These are phyloP conservation scores for Callipepla squamata DNA, from an alignment of 2,113 vertebrate species.

Conservation along the genomic window DNA sequence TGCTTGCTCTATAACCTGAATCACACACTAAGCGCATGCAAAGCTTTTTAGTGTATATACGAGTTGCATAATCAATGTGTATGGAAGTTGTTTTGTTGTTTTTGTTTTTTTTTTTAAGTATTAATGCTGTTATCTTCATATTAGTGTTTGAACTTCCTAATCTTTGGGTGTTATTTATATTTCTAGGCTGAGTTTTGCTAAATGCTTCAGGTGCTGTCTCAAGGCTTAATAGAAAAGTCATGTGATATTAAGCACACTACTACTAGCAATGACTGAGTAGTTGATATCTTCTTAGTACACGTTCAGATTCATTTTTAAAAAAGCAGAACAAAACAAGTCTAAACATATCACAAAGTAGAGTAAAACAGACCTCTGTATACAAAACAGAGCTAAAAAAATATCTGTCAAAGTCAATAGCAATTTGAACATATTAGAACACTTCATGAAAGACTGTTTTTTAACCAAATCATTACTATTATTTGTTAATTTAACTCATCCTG, in stretches of 20 bases:
- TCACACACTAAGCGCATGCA: not conserved
- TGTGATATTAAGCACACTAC: not conserved
- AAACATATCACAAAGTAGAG: not conserved
- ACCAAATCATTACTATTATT: not conserved
- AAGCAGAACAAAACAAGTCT: not conserved
- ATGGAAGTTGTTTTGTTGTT: not conserved
- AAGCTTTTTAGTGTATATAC: not conserved
- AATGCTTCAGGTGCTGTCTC: not conserved
- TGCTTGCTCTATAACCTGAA: not conserved
- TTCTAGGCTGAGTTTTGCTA: constrained; percentile 15
- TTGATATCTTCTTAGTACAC: too few species aligned
- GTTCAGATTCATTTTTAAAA: not conserved
- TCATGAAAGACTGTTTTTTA: not conserved
- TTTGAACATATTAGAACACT: not conserved
- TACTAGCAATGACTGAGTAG: not conserved
- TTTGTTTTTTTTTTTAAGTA: not conserved
- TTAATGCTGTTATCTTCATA: not conserved
- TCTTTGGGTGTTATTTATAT: not conserved
- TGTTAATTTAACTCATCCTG: not conserved
- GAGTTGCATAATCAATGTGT: not conserved
- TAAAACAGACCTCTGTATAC: not conserved
- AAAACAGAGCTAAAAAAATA: not conserved
- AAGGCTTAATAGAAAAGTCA: not conserved
- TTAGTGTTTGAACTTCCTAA: not conserved
- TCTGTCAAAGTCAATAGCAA: not conserved